phyloP scores from a whole-genome alignment of 1,140 invertebrate genomes.

The Lerema accius region DNA sequence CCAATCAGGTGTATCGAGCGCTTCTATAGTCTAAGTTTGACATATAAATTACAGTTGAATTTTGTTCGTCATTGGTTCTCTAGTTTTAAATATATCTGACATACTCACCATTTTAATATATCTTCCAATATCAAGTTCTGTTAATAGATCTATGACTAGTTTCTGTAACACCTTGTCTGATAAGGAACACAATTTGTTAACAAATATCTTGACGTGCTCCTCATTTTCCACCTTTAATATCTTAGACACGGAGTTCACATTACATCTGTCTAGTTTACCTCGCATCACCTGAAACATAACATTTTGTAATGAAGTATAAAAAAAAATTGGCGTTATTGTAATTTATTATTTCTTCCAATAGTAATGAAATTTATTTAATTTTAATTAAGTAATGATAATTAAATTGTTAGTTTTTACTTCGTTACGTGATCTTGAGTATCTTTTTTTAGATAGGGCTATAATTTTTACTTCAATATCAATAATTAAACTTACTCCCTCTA shows the following conservation, averaged over 20 bases:
- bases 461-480: slow-evolving; percentile 30
- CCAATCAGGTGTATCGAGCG: too few relatives aligned
- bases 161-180: slow-evolving; percentile 54
- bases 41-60: too few relatives aligned
- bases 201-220: slow-evolving; percentile 49
- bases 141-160: slow-evolving; percentile 57
- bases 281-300: slow-evolving; percentile 59
- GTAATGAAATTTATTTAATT: too few relatives aligned
- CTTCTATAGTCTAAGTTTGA: too few relatives aligned
- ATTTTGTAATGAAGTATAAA: too few relatives aligned
- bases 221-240: slow-evolving; percentile 49
- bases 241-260: slow-evolving; percentile 46
- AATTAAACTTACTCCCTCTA: slow-evolving; percentile 80
- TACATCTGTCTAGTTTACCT: slow-evolving; percentile 55
- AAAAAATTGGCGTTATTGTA: too few relatives aligned
- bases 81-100: too few relatives aligned
- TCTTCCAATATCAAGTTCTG: slow-evolving; percentile 70
- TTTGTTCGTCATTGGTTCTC: too few relatives aligned
- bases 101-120: slow-evolving; percentile 74
- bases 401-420: neutral
- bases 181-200: slow-evolving; percentile 50
- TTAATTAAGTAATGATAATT: too few relatives aligned
- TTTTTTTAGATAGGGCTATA: too few relatives aligned
- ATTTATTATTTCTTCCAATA: too few relatives aligned
- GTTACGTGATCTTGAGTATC: too few relatives aligned